Evolutionary conservation across 2,797 vertebrate genomes (phyloP).

Genomic region (Schizopygopsis pylzovi): DNA sequence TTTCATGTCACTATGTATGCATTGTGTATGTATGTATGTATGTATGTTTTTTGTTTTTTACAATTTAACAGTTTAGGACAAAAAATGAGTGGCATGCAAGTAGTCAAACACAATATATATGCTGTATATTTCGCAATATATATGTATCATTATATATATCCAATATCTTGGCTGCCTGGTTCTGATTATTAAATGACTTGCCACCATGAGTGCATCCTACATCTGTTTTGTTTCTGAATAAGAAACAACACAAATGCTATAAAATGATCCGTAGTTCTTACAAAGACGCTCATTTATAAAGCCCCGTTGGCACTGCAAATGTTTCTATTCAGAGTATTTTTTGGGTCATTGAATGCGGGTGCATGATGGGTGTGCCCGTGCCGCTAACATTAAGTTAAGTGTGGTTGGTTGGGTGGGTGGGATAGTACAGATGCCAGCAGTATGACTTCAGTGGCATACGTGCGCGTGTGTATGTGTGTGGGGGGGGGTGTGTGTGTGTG

Average conservation of each 20-base stretch:
- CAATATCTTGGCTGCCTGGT: conserved; percentile 16
- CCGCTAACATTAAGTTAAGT: conserved; percentile 7
- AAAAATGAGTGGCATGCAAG: neutral
- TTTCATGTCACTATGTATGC: neutral
- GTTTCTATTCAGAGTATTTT: conserved; percentile 53
- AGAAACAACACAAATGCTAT: conserved; percentile 62
- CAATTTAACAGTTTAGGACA: neutral
- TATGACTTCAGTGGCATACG: conserved; percentile 19
- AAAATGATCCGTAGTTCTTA: conserved; percentile 64
- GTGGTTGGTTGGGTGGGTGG: conserved; percentile 30
- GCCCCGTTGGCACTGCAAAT: conserved; percentile 55
- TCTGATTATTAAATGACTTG: conserved; percentile 58
- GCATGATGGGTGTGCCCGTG: conserved; percentile 37
- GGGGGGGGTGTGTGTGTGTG: neutral
- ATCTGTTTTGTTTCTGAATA: conserved; percentile 70
- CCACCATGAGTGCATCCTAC: conserved; percentile 51
- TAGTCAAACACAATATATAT: conserved; percentile 13
- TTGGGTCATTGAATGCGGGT: conserved; percentile 28
- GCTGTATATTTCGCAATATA: neutral
- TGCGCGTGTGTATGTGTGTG: conserved; percentile 21
- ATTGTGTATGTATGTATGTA: too few species aligned
- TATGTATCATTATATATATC: neutral
- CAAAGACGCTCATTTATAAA: conserved; percentile 55
- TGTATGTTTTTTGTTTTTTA: neutral
- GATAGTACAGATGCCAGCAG: conserved; percentile 30